Evolutionary conservation across 2,797 vertebrate species (phyloP), one percentile per base, ranked within the genome.

Genomic region (Falco concolor): DNA sequence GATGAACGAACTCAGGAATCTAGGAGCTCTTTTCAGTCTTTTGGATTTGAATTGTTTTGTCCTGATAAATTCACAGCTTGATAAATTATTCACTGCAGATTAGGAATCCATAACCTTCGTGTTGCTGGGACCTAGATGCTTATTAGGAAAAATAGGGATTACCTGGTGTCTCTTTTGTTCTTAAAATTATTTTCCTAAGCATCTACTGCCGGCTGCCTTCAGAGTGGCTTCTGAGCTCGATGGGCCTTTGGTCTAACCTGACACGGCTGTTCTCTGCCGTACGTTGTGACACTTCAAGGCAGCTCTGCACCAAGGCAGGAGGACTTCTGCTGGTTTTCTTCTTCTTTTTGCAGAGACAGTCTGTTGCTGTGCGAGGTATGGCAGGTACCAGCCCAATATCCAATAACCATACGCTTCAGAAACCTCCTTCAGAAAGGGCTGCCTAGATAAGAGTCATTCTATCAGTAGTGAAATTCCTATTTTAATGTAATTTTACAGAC

Each of bases 401-500:
- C 94, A 30, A 12, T 6, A 53, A 17, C 83, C 89, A 11, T 17
- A 9, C 0, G 21, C 84, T 83, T 73, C 95, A 85, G 84, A 67
- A 87, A 42, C 57, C 82, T 76, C 19, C 49, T 83, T 45, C 81
- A 53, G 78, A 36, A 90, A 15, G 10, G 56, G 73, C 84, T 78
- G 80, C 83, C 87, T 59, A 28, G 40, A 61, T 70, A 74, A 67
- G 65, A 92, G 93, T 90, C 87, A 23, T 80, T 81, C 81, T 79
- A 90, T 64, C 91, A 34, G 42, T 95, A 94, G 90, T 88, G 94
- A 91, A 93, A 92, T 93, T 96, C 92, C 89, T 95, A 60, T 96
- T 96, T 96, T 94, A 96, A 97, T 97, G 93, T 93, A 81, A 91
- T 97, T 96, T 96, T 96, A 86, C 89, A 96, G 93, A 88, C 94